Percentiles rank a stretch among this genome's conserved stretches.
These are phyloP conservation scores for Cryptocephalus moraei DNA, from an alignment of 2,888 invertebrate species.

Conservation along the genomic window DNA sequence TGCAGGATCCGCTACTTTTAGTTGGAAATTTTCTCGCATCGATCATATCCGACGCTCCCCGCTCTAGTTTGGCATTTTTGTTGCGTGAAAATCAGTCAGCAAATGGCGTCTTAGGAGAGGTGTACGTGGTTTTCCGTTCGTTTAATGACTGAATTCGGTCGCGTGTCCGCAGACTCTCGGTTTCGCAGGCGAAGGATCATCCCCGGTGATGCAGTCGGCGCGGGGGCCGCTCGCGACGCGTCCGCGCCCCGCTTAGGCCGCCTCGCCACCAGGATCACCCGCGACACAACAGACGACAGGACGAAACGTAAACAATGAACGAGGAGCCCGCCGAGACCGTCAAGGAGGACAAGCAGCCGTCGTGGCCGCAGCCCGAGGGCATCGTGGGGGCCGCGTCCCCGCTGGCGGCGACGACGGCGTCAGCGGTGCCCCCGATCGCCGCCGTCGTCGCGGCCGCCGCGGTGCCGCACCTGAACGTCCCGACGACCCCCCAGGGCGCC, in stretches of 20 bases:
- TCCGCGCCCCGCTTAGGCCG: too few species aligned
- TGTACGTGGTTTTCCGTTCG: constrained; percentile 35
- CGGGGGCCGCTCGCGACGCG: too few species aligned
- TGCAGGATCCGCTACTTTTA: background rate
- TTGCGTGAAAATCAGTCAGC: constrained; percentile 30
- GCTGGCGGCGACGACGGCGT: too few species aligned
- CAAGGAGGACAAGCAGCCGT: constrained; percentile 29
- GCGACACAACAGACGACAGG: too few species aligned
- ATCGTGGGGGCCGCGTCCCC: constrained; percentile 2
- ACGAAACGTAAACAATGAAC: constrained; percentile 31
- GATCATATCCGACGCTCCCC: constrained; percentile 12
- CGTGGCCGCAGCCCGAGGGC: constrained; percentile 33
- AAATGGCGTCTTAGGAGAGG: constrained; percentile 39
- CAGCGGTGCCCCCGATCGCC: too few species aligned
- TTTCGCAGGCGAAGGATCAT: constrained; percentile 1
- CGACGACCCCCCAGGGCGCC: constrained; percentile 49
- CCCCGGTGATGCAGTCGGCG: background rate
- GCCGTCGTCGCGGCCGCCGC: too few species aligned
- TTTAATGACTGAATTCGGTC: constrained; percentile 35
- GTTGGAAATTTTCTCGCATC: constrained; percentile 11
- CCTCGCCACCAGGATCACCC: too few species aligned
- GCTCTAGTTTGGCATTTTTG: constrained; percentile 21
- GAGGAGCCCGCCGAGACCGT: constrained; percentile 30
- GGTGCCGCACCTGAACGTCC: constrained; percentile 28
- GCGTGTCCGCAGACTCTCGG: constrained; percentile 17